Conservation (phyloP, 2,113 vertebrate species). For the Strix uralensis region DNA sequence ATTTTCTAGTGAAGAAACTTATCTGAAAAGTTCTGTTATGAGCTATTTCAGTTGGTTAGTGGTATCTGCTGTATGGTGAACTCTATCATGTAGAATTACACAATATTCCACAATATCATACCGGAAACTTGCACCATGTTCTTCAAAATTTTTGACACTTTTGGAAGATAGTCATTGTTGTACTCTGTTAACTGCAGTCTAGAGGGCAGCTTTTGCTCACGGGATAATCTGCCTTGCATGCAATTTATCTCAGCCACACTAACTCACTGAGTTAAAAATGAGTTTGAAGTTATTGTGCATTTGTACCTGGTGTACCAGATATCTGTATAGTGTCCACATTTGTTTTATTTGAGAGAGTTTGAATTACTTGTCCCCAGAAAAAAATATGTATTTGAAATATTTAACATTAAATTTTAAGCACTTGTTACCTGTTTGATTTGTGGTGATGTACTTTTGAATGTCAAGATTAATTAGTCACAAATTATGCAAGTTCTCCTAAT, state of each 20-base stretch:
- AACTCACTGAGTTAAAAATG: not conserved
- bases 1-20: not conserved
- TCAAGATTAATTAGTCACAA: not conserved
- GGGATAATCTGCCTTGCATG: not conserved
- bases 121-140: not conserved
- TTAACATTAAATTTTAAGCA: not conserved
- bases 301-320: not conserved
- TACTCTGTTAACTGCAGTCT: not conserved
- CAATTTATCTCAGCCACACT: not conserved
- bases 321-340: not conserved
- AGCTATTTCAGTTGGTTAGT: not conserved
- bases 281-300: not conserved
- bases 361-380: not conserved
- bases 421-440: constrained; percentile 11
- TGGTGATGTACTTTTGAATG: not conserved
- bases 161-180: not conserved
- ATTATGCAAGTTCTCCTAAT: not conserved
- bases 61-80: not conserved
- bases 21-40: not conserved
- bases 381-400: not conserved
- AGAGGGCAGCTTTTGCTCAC: not conserved
- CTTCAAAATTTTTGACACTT: not conserved
- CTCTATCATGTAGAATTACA: not conserved
- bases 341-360: not conserved
- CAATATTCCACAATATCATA: not conserved